Evolutionary conservation across 2,113 vertebrate species (phyloP).

Genomic region (Falcunculus frontatus): DNA sequence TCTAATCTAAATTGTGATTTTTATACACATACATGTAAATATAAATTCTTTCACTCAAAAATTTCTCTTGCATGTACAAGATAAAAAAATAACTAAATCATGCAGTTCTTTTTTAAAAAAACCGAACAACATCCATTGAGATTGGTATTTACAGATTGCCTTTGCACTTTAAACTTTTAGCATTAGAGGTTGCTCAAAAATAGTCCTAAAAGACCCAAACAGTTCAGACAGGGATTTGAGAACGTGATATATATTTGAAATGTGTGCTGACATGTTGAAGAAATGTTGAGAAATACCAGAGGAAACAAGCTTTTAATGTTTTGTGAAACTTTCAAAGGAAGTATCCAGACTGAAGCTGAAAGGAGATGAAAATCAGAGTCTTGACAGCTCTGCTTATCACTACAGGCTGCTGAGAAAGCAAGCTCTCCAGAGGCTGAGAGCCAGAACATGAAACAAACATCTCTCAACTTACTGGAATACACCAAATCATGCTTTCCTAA

Average conservation of each 20-base stretch:
- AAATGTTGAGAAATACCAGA: not conserved
- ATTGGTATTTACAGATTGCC: not conserved
- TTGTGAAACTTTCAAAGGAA: not conserved
- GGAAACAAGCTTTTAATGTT: not conserved
- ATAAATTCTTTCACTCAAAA: not conserved
- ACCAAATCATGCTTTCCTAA: not conserved
- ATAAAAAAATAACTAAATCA: not conserved
- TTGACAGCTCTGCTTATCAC: not conserved
- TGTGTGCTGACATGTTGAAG: not conserved
- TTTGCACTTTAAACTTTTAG: not conserved
- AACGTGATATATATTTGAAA: not conserved
- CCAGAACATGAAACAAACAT: not conserved
- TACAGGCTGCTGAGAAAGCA: not conserved
- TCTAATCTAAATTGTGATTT: not conserved
- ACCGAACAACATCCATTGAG: fast-evolving
- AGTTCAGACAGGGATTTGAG: not conserved
- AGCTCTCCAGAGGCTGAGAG: not conserved
- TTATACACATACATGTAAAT: not conserved
- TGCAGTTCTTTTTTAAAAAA: not conserved
- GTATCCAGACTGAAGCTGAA: not conserved
- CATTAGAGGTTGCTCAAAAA: not conserved
- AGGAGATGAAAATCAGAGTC: not conserved
- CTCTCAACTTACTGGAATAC: not conserved
- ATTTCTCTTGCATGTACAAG: not conserved
- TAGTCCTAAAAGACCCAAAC: not conserved